A percentile compares a stretch with the other conserved stretches of the same genome.
Conservation (phyloP, 2,113 vertebrate genomes). For the Salvelinus fontinalis region DNA sequence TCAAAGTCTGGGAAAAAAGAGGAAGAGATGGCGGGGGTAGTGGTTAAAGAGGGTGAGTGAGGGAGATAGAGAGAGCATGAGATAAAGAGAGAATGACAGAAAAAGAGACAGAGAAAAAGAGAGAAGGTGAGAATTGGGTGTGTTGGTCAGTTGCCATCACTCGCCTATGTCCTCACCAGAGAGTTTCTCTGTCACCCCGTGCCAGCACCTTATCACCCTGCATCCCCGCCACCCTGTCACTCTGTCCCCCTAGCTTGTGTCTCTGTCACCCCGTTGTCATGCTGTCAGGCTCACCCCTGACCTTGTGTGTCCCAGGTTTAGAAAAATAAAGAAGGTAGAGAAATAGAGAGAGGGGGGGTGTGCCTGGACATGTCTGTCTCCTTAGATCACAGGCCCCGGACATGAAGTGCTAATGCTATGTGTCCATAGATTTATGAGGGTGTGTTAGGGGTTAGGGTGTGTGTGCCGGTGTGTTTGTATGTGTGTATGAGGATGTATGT, state of each 20-base stretch:
- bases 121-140: conserved; percentile 1
- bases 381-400: conserved; percentile 63
- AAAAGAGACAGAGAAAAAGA: background rate
- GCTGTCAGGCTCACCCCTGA: conserved; percentile 58
- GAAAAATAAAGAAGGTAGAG: conserved; percentile 50
- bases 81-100: background rate
- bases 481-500: conserved; percentile 17
- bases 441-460: conserved; percentile 18
- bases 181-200: conserved; percentile 70
- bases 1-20: no score
- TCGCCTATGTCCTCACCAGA: conserved; percentile 67
- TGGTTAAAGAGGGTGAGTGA: background rate
- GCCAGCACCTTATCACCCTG: conserved; percentile 67
- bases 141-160: conserved; percentile 53
- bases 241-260: conserved; percentile 63
- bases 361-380: conserved; percentile 71
- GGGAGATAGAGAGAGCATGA: no score
- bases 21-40: no score
- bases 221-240: conserved; percentile 67
- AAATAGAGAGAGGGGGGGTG: conserved; percentile 21
- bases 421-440: conserved; percentile 64
- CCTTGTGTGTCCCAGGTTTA: conserved; percentile 59
- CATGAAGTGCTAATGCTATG: conserved; percentile 55
- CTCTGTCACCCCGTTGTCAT: conserved; percentile 64
- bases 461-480: no score